Evolutionary conservation across 1,140 invertebrate genomes (phyloP).

Genomic region (Microvelia longipes): DNA sequence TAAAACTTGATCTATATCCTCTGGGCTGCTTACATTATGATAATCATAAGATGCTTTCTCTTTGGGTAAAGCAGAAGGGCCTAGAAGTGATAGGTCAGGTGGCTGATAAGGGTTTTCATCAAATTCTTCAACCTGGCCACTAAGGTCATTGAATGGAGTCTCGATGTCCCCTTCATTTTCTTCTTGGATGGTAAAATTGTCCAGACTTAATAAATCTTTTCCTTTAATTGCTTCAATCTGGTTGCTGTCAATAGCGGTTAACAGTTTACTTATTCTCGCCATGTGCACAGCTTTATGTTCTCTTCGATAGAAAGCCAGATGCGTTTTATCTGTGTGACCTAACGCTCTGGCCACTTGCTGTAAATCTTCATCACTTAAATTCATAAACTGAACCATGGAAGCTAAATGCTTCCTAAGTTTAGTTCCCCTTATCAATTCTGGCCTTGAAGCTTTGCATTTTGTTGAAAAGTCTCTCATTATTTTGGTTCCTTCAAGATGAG

Average conservation of each 20-base stretch:
- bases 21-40: too few relatives aligned
- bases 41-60: too few relatives aligned
- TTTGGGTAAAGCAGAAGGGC: too few relatives aligned
- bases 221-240: too few relatives aligned
- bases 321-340: constrained; percentile 1
- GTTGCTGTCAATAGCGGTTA: constrained; percentile 1
- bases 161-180: too few relatives aligned
- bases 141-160: too few relatives aligned
- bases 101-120: too few relatives aligned
- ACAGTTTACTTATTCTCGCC: not conserved
- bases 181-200: too few relatives aligned
- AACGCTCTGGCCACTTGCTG: not conserved
- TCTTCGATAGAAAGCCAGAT: not conserved
- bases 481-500: not conserved
- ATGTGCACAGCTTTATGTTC: not conserved
- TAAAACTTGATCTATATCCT: too few relatives aligned
- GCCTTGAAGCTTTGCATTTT: not conserved
- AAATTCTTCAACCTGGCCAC: too few relatives aligned
- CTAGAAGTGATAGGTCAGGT: too few relatives aligned
- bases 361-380: constrained; percentile 1
- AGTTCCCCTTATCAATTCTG: constrained; percentile 1
- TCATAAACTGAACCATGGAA: not conserved
- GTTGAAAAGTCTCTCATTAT: constrained; percentile 3
- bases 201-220: too few relatives aligned
- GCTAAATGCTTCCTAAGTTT: constrained; percentile 1